These are phyloP conservation scores for Sceloporus tristichus DNA, from an alignment of 2,113 vertebrate species.

Conservation along the genomic window DNA sequence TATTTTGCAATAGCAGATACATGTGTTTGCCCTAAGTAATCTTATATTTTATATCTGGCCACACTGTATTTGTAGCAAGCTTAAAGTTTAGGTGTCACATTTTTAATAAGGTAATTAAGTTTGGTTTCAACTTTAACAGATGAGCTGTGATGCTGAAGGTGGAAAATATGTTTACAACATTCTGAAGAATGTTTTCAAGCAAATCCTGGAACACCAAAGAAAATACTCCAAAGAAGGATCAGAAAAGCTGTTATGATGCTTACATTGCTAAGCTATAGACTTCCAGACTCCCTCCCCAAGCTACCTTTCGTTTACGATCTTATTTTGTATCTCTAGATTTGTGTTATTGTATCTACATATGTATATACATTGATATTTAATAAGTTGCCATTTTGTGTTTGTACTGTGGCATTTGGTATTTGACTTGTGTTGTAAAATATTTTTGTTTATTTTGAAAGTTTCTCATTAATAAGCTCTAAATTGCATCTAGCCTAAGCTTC, in stretches of 20 bases:
- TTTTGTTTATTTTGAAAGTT: conserved; percentile 68
- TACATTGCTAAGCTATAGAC: conserved; percentile 30
- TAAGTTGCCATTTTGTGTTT: conserved; percentile 22
- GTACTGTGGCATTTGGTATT: conserved; percentile 46
- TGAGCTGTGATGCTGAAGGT: conserved; percentile 80
- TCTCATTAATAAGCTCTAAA: conserved; percentile 44
- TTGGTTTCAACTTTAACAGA: conserved; percentile 75
- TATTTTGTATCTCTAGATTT: conserved; percentile 40
- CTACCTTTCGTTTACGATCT: background rate
- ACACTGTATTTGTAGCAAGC: background rate
- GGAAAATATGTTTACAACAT: conserved; percentile 80
- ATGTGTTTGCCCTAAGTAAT: background rate
- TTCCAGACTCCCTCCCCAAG: conserved; percentile 30
- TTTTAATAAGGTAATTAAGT: conserved; percentile 29
- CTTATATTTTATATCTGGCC: conserved; percentile 36
- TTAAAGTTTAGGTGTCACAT: conserved; percentile 21
- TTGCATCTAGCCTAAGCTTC: background rate
- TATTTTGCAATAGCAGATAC: background rate
- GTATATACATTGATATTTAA: conserved; percentile 25
- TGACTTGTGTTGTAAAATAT: conserved; percentile 46
- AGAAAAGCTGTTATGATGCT: conserved; percentile 61
- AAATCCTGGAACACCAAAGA: conserved; percentile 83
- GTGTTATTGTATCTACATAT: conserved; percentile 28
- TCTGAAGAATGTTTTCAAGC: conserved; percentile 87
- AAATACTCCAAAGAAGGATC: conserved; percentile 73